phyloP scores from a whole-genome alignment of 2,113 vertebrate genomes.

The Phalacrocorax brasilianus region DNA sequence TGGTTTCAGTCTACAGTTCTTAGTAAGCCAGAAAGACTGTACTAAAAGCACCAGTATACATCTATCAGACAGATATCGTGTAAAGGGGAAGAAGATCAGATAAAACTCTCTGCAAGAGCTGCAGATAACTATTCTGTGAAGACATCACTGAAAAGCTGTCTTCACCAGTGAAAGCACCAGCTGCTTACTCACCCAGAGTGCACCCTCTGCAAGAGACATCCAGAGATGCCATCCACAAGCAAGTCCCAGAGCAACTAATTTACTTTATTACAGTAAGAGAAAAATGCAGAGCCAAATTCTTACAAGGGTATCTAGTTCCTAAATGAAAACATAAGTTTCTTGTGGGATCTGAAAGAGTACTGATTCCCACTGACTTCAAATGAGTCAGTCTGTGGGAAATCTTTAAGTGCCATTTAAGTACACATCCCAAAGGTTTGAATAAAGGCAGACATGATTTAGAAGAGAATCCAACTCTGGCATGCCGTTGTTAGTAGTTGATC shows the following conservation, averaged over 20 bases:
- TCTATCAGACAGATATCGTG: background rate
- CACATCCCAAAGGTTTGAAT: background rate
- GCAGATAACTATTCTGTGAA: background rate
- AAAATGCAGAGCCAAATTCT: background rate
- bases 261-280: conserved; percentile 9
- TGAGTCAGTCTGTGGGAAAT: conserved; percentile 21
- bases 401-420: background rate
- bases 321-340: background rate
- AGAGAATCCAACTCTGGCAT: background rate
- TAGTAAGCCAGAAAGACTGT: background rate
- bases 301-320: background rate
- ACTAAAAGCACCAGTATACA: background rate
- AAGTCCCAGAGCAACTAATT: conserved; percentile 22
- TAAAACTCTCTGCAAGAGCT: background rate
- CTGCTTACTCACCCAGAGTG: background rate
- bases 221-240: background rate
- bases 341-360: background rate
- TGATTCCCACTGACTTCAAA: background rate
- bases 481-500: fast-evolving
- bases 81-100: background rate
- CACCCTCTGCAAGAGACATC: background rate
- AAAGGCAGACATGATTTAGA: background rate
- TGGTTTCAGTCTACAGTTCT: background rate
- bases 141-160: background rate
- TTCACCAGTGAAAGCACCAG: background rate